Base-by-base conservation (phyloP, 1,140 invertebrate species). In the Macrosteles quadrilineatus region DNA sequence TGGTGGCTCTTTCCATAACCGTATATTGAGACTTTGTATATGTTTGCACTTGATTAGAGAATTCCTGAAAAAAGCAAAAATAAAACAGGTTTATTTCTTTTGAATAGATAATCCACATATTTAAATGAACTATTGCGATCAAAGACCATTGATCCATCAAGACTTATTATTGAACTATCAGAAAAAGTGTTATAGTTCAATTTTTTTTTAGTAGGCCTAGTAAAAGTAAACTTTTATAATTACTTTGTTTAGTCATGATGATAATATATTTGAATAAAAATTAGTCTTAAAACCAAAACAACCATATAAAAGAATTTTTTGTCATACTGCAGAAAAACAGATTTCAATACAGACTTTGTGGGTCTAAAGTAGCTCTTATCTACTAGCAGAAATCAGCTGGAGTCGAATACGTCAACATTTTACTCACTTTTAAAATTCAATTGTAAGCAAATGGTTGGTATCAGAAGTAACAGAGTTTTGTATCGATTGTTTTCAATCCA, bases 1-100 rank as follows among this genome's bases (percentile, higher is more conserved):
- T 40, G 9, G 6, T 2, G 40, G n/a, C 30, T 40, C 43, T 36
- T 47, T 47, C 19, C 45, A 53, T 30, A 40, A 43, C 30, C 23
- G 6, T 17, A 50, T 14, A 47, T 21, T 43, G 21, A 45, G 45
- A 21, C 21, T 27, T 43, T 27, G 23, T 29, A 25, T 47, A 45
- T 27, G 45, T 27, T 29, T 47, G 47, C 31, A 53, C 23, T 19
- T 29, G 67, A 29, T 30, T 21, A 31, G 67, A 30, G 45, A 53
- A 53, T 55, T 68, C 23, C 47, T 30, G 67, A 53, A 53, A 53
- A 68, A 68, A 40, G 17, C 11, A 17, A 68, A 30, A 29, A 25
- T 23, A 25, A 40, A 29, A n/a, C n/a, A 11, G 43, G 43, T 25
- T 45, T 43, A 27, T 67, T 36, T 36, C 43, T 50, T 1, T 4